Base-by-base conservation (phyloP, 2,888 invertebrate species). In the Pristionchus fissidentatus region DNA sequence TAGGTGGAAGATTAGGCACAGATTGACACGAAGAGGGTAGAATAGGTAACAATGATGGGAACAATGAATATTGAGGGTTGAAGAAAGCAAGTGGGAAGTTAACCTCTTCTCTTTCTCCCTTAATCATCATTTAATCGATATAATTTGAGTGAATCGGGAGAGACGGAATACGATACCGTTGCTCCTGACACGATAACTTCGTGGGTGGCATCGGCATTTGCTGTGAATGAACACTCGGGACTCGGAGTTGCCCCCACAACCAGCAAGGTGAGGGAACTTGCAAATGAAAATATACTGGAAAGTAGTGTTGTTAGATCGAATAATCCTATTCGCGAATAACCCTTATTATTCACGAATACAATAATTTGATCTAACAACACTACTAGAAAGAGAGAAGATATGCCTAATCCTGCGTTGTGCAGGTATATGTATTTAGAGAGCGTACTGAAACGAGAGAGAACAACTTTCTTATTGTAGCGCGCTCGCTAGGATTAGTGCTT, bases 171-270 rank as follows among this genome's bases (percentile, higher is more conserved):
- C 90, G 94, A 95, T 84, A 94, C 95, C 87, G 94, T 94, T 75
- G 95, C 96, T n/a, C 97, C 96, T 0, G 95, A 95, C 90, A 95
- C 95, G 0, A 95, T 96, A 89, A 96, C 96, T 8, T 96, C 96
- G 0, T 97, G 96, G 96, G 94, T 95, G 0, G 93, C 96, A 22
- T 95, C 95, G 49, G 96, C 96, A 5, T 96, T 97, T 92, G 95
- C 96, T 5, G 93, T 97, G 85, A 95, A 96, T 93, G 94, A 95
- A 0, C 93, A 95, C 0, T 92, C 95, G 88, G 97, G 97, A 15
- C 93, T 97, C 57, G 96, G 96, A 5, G 94, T 97, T 1, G 94
- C 95, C 0, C 94, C 95, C 10, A 87, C 85, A 22, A 88, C 90
- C 0, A 83, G 87, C 15, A 91, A 91, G 87, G 88, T 89, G 29